These are phyloP conservation scores for Netelia melanura DNA, from an alignment of 2,888 invertebrate species.

Conservation along the genomic window DNA sequence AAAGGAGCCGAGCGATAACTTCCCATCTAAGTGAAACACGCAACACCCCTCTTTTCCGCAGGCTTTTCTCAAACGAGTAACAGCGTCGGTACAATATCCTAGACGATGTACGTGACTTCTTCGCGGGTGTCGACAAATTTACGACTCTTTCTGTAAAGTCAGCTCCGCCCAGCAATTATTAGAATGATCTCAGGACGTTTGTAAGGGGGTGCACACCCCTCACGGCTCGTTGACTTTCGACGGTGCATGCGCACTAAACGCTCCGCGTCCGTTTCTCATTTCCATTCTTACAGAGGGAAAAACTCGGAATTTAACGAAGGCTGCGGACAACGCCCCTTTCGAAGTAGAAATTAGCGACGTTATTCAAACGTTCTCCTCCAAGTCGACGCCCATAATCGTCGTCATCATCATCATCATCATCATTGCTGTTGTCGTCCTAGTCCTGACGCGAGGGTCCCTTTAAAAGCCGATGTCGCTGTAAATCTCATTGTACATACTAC, in stretches of 20 bases:
- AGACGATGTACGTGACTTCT: conserved; percentile 44
- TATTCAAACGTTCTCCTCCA: conserved; percentile 60
- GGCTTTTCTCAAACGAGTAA: conserved; percentile 28
- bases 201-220: conserved; percentile 46
- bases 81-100: conserved; percentile 10
- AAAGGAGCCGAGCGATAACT: no score
- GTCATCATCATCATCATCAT: conserved; percentile 51
- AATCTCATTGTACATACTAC: conserved; percentile 73
- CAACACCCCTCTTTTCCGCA: background rate
- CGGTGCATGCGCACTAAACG: conserved; percentile 13
- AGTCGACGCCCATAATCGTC: conserved; percentile 52
- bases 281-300: background rate
- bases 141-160: conserved; percentile 41
- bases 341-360: conserved; percentile 73
- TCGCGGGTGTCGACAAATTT: conserved; percentile 65
- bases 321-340: conserved; percentile 58
- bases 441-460: conserved; percentile 22
- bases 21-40: no score
- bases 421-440: conserved; percentile 29
- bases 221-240: conserved; percentile 48
- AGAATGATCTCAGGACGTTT: conserved; percentile 45
- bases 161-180: conserved; percentile 67
- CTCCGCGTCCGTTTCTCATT: conserved; percentile 1
- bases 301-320: conserved; percentile 25
- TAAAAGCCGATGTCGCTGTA: conserved; percentile 59